Evolutionary conservation across 2,113 vertebrate species (phyloP).

Genomic region (Ceratotherium simum): DNA sequence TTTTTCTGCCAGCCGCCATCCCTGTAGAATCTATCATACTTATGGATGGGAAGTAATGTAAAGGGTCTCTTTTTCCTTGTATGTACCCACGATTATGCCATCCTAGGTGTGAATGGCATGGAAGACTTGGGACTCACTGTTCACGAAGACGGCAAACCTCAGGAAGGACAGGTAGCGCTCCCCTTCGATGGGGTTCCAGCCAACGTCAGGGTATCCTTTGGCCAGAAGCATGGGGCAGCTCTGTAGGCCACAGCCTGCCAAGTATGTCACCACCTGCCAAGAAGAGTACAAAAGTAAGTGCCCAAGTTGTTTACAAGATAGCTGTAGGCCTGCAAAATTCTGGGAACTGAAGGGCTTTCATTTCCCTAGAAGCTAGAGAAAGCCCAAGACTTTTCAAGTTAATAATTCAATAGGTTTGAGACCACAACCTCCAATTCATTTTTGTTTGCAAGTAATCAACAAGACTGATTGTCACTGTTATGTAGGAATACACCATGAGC

Average conservation of each 20-base stretch:
- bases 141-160: slow-evolving; percentile 98
- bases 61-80: not conserved
- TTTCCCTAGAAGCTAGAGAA: slow-evolving; percentile 13
- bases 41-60: not conserved
- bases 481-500: not conserved
- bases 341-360: not conserved
- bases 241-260: slow-evolving; percentile 98
- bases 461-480: not conserved
- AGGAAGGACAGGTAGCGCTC: slow-evolving; percentile 98
- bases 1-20: not conserved
- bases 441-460: slow-evolving; percentile 5
- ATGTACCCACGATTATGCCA: not conserved
- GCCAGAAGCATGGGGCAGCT: slow-evolving; percentile 96
- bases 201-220: slow-evolving; percentile 97
- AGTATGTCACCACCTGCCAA: slow-evolving; percentile 96
- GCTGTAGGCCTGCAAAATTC: not conserved
- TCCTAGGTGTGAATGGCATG: not conserved
- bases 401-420: slow-evolving; percentile 30
- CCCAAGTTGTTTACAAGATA: not conserved
- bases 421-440: not conserved
- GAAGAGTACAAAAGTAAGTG: slow-evolving; percentile 38
- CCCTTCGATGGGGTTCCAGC: slow-evolving; percentile 99
- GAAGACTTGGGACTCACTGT: slow-evolving; percentile 89
- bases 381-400: not conserved
- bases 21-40: not conserved